Evolutionary conservation across 1,140 invertebrate species (phyloP), one percentile per base, ranked within the genome.

Genomic region (Vollenhovia emeryi): DNA sequence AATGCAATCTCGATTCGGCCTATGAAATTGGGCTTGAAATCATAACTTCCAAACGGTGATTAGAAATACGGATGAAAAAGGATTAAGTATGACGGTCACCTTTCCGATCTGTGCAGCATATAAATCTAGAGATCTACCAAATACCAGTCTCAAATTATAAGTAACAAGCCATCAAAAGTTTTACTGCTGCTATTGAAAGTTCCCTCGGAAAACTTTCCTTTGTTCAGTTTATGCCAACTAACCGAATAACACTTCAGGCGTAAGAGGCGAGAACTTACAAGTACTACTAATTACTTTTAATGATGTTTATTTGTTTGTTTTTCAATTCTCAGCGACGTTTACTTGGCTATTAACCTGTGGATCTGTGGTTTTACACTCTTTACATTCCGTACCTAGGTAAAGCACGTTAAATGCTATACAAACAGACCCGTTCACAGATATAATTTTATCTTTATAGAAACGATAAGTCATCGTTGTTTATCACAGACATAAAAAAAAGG

Each of bases 251-350:
- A 52, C 18, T 27, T 80, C 18, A 5, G 3, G 9, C 9, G 30
- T 50, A 79, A 69, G 0, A 55, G 33, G 69, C 15, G 48, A 40
- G 15, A 80, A 78, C 43, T 33, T 64, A 13, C 57, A 36, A 80
- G 48, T 68, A 36, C 45, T 52, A 40, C 27, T 80, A 80, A 80
- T 80, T 68, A 48, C 33, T 43, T 30, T 36, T 80, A 50, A 75
- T 60, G 36, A 68, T 48, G 27, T 57, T 80, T 69, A 43, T 79
- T 68, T 79, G 33, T 69, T 69, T 50, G 15, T 27, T 55, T 68
- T 59, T 59, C 30, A 18, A 43, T 36, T 40, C 48, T 55, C 45
- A 24, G 40, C 9, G 18, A 66, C 5, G 24, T 48, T 13, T 68
- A 59, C n/a, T n/a, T 36, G 30, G n/a, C 11, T 24, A 18, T 75